Conservation (phyloP, 2,888 invertebrate species). For the Perithous albicinctus region DNA sequence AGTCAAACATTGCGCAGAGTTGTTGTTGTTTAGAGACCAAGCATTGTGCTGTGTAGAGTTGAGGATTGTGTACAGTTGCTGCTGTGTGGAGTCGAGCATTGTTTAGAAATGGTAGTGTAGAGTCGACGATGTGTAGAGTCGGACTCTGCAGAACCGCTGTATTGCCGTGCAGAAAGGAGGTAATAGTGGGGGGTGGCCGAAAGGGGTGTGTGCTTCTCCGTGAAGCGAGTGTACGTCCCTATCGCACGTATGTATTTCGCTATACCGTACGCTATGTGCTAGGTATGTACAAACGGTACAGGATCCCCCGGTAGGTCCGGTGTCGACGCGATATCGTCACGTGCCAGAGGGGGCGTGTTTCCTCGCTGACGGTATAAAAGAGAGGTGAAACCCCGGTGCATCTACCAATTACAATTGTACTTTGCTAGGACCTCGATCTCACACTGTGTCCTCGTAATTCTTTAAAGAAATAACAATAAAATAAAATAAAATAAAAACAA, state of each 20-base stretch:
- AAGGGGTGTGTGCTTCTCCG: constrained; percentile 51
- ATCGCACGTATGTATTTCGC: constrained; percentile 31
- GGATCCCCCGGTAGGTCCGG: constrained; percentile 59
- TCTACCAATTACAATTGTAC: constrained; percentile 78
- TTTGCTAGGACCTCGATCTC: constrained; percentile 63
- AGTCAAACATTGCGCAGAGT: no score
- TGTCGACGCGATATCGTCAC: constrained; percentile 72
- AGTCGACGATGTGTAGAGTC: no score
- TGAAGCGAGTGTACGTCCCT: constrained; percentile 48
- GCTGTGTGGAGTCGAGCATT: no score
- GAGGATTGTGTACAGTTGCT: no score
- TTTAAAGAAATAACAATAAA: background rate
- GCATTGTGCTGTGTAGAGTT: no score
- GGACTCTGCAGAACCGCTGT: no score
- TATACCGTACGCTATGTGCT: constrained; percentile 13
- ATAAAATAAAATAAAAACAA: background rate
- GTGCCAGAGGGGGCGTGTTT: constrained; percentile 75
- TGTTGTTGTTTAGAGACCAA: no score
- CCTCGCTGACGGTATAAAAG: constrained; percentile 74
- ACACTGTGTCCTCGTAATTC: background rate
- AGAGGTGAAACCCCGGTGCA: constrained; percentile 75
- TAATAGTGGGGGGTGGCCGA: constrained; percentile 52
- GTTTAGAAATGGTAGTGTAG: no score
- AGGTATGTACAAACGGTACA: constrained; percentile 3
- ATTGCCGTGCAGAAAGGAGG: background rate